Percentiles rank a stretch among this genome's conserved stretches.
Evolutionary conservation across 1,140 invertebrate genomes (phyloP).

Genomic region (Neuroterus valhalla): DNA sequence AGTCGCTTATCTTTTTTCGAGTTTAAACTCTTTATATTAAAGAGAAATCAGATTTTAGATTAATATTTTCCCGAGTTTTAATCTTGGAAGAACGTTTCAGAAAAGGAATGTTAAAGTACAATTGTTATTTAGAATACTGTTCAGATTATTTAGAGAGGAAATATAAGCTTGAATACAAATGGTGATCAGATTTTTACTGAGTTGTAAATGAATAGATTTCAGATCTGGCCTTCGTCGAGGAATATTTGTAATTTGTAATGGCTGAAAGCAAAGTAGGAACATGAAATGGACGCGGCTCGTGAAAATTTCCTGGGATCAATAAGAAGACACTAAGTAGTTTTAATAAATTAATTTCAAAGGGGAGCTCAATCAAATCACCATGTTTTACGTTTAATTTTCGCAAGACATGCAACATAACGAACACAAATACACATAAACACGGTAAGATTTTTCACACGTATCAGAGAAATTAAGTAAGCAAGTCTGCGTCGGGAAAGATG

Average conservation of each 20-base stretch:
- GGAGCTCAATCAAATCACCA: slow-evolving; percentile 69
- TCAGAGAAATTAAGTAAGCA: slow-evolving; percentile 11
- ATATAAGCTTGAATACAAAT: slow-evolving; percentile 21
- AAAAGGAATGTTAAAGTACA: slow-evolving; percentile 32
- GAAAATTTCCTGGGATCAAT: slow-evolving; percentile 56
- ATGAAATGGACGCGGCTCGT: slow-evolving; percentile 62
- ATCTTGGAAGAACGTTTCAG: slow-evolving; percentile 17
- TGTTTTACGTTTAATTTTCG: slow-evolving; percentile 55
- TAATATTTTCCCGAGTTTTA: slow-evolving; percentile 19
- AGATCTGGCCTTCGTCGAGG: slow-evolving; percentile 4
- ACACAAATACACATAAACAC: slow-evolving; percentile 36
- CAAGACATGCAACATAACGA: slow-evolving; percentile 44
- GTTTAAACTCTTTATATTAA: slow-evolving; percentile 26
- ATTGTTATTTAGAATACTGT: slow-evolving; percentile 36
- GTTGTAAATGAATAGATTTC: slow-evolving; percentile 17
- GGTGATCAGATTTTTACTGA: slow-evolving; percentile 22
- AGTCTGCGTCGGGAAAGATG: slow-evolving; percentile 1
- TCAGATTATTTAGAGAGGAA: slow-evolving; percentile 33
- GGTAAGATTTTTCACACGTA: slow-evolving; percentile 9
- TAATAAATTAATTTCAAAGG: slow-evolving; percentile 46
- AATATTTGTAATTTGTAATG: slow-evolving; percentile 15
- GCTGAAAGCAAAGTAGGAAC: slow-evolving; percentile 33
- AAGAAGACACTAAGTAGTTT: slow-evolving; percentile 38
- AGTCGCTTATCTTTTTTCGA: neutral
- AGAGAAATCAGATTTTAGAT: slow-evolving; percentile 33